These are phyloP conservation scores for Neotoma lepida DNA, from an alignment of 2,113 vertebrate genomes.

Conservation along the genomic window DNA sequence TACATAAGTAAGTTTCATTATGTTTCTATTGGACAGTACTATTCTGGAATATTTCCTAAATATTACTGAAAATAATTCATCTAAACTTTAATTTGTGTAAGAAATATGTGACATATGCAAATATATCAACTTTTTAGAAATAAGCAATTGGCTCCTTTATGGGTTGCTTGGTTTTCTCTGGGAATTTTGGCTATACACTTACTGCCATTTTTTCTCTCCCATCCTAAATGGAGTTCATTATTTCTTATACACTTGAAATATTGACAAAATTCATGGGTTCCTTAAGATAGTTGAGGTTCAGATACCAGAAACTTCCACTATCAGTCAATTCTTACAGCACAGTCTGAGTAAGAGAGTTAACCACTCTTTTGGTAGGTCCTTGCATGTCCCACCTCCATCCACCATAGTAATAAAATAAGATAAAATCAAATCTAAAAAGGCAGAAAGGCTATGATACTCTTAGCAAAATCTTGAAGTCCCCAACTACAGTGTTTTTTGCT, in stretches of 20 bases:
- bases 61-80: background rate
- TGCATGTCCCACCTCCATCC: background rate
- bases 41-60: background rate
- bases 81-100: background rate
- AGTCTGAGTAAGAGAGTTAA: background rate
- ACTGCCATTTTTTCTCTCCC: background rate
- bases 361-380: background rate
- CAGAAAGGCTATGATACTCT: background rate
- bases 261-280: background rate
- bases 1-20: background rate
- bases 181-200: background rate
- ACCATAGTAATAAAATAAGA: too few species aligned
- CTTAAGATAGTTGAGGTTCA: background rate
- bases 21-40: slow-evolving; percentile 16
- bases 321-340: background rate
- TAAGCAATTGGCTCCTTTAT: background rate
- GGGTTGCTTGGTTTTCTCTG: background rate
- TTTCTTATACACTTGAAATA: slow-evolving; percentile 7
- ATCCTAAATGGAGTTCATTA: background rate
- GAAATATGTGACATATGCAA: slow-evolving; percentile 5
- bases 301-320: background rate
- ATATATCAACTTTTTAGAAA: slow-evolving; percentile 15
- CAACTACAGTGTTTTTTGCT: background rate
- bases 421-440: background rate
- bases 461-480: slow-evolving; percentile 3